Evolutionary conservation across 2,888 invertebrate species (phyloP).

Genomic region (Napeogenes sylphis): DNA sequence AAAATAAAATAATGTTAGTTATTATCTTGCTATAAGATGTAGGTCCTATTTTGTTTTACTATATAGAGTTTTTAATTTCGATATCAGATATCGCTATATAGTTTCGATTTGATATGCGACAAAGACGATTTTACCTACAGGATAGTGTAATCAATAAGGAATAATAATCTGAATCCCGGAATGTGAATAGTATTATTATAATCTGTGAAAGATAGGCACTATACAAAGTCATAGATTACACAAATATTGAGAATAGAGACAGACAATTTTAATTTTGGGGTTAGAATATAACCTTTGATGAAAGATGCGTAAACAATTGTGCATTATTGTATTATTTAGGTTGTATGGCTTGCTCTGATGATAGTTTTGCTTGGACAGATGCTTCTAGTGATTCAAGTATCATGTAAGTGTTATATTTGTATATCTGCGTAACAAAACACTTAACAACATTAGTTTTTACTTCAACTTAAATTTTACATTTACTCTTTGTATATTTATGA

Average conservation of each 20-base stretch:
- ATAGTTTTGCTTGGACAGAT: conserved; percentile 52
- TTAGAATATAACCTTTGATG: conserved; percentile 9
- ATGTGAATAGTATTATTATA: no score
- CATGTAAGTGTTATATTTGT: conserved; percentile 38
- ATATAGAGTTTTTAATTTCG: no score
- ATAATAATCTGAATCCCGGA: no score
- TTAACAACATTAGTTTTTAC: not conserved
- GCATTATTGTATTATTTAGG: conserved; percentile 8
- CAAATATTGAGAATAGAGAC: not conserved
- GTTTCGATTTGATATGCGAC: no score
- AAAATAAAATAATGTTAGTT: no score
- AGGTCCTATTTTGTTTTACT: no score
- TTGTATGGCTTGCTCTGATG: conserved; percentile 47
- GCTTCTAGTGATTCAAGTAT: conserved; percentile 40
- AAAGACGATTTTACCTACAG: no score
- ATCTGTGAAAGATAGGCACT: not conserved
- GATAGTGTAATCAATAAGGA: no score
- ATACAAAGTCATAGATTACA: not conserved
- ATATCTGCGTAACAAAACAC: not conserved
- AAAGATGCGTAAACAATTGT: conserved; percentile 2
- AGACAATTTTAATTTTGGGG: not conserved
- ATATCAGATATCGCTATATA: no score
- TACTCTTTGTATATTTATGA: no score
- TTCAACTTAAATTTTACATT: no score
- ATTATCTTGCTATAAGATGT: no score